phyloP scores from a whole-genome alignment of 1,140 invertebrate species.

The Trypoxylus dichotomus region DNA sequence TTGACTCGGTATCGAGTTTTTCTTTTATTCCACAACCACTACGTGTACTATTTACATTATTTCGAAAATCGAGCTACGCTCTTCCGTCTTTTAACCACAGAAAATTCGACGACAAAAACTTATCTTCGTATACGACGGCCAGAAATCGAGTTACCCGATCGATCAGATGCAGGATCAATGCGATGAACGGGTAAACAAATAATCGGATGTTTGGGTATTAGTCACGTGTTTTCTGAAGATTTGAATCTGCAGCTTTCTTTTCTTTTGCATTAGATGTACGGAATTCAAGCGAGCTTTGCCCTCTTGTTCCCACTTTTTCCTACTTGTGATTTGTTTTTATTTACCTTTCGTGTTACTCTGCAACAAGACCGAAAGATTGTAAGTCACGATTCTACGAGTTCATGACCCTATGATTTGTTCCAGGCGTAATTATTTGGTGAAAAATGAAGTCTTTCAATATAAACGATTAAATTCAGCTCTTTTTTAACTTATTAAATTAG shows the following conservation, averaged over 20 bases:
- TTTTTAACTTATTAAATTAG: too few species aligned
- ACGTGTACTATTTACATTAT: background rate
- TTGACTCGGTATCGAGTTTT: background rate
- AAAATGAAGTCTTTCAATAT: background rate
- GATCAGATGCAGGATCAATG: background rate
- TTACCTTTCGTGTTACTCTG: background rate
- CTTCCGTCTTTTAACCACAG: slow-evolving; percentile 4
- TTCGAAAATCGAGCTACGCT: background rate
- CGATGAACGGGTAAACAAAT: background rate
- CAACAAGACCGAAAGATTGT: background rate
- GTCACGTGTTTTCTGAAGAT: background rate
- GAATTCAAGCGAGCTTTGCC: too few species aligned
- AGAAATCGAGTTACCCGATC: background rate
- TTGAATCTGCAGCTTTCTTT: background rate
- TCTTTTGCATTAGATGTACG: background rate
- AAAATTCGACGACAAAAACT: background rate
- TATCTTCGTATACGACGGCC: too few species aligned
- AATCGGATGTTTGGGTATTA: background rate
- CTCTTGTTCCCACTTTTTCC: background rate
- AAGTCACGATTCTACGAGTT: background rate
- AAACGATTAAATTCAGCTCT: background rate
- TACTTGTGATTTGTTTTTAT: background rate
- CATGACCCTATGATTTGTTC: background rate
- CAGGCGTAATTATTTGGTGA: background rate
- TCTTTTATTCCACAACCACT: background rate